phyloP scores from a whole-genome alignment of 2,113 vertebrate species.

The Pelodiscus sinensis region DNA sequence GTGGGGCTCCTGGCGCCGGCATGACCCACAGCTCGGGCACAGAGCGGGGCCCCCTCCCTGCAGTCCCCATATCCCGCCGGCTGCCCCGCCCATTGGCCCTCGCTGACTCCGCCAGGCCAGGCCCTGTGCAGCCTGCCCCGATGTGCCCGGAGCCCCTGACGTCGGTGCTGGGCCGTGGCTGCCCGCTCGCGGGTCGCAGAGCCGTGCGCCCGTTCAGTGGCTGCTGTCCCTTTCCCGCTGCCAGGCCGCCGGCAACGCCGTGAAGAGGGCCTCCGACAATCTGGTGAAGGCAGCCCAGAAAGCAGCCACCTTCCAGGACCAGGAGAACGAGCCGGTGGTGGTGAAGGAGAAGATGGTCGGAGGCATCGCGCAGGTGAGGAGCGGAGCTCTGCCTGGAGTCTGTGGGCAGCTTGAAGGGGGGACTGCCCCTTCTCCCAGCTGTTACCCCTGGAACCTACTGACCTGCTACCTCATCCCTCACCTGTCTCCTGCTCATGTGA shows the following conservation, averaged over 20 bases:
- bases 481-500: fast-evolving
- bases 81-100: no score
- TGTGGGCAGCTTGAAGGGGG: neutral
- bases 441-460: neutral
- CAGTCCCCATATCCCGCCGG: neutral
- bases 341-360: slow-evolving; percentile 98
- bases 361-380: slow-evolving; percentile 95
- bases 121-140: neutral
- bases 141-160: no score
- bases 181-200: neutral
- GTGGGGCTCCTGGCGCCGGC: neutral
- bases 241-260: slow-evolving; percentile 93
- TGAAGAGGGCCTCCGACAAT: slow-evolving; percentile 96
- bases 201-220: no score
- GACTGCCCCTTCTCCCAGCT: neutral
- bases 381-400: neutral
- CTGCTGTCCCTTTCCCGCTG: neutral
- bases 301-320: slow-evolving; percentile 94
- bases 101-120: fast-evolving
- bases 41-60: neutral
- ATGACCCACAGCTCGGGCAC: neutral
- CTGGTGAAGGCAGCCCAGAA: slow-evolving; percentile 98
- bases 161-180: no score
- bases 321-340: slow-evolving; percentile 91
- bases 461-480: neutral